These are phyloP conservation scores for Brachionus koreanus DNA, from an alignment of 1,140 invertebrate species.

Conservation along the genomic window DNA sequence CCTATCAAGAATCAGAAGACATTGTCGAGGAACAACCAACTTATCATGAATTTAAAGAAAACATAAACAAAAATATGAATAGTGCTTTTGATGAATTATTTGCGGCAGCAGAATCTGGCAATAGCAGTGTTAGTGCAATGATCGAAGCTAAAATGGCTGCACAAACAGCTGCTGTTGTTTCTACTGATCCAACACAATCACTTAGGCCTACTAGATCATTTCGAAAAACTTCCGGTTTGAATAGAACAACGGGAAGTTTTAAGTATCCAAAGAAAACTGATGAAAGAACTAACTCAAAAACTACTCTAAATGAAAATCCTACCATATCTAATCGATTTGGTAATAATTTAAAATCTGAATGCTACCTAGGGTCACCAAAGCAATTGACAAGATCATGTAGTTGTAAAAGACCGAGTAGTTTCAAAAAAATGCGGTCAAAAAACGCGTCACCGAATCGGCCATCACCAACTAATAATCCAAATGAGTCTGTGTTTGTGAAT, in stretches of 20 bases:
- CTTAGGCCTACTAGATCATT: background rate
- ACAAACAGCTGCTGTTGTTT: background rate
- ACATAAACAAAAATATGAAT: background rate
- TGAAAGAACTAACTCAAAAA: background rate
- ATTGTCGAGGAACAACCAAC: background rate
- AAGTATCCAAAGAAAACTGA: background rate
- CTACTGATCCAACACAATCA: background rate
- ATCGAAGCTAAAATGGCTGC: conserved; percentile 43
- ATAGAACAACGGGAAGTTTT: background rate
- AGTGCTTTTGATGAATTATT: conserved; percentile 43
- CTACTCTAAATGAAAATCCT: conserved; percentile 5
- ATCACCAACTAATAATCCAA: background rate
- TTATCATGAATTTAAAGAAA: background rate
- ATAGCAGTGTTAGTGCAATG: conserved; percentile 13
- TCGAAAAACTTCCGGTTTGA: background rate
- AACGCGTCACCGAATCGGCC: conserved; percentile 17
- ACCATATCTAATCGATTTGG: background rate
- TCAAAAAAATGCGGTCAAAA: conserved; percentile 34
- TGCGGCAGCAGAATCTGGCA: conserved; percentile 26
- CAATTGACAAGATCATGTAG: conserved; percentile 32
- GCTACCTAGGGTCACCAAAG: background rate
- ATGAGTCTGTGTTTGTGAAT: background rate
- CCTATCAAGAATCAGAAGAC: conserved; percentile 32
- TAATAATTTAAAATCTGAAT: conserved; percentile 31
- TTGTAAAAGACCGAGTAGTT: conserved; percentile 20